Percentiles rank a stretch among this genome's conserved stretches.
Evolutionary conservation across 2,888 invertebrate genomes (phyloP).

Genomic region (Andrena haemorrhoa): DNA sequence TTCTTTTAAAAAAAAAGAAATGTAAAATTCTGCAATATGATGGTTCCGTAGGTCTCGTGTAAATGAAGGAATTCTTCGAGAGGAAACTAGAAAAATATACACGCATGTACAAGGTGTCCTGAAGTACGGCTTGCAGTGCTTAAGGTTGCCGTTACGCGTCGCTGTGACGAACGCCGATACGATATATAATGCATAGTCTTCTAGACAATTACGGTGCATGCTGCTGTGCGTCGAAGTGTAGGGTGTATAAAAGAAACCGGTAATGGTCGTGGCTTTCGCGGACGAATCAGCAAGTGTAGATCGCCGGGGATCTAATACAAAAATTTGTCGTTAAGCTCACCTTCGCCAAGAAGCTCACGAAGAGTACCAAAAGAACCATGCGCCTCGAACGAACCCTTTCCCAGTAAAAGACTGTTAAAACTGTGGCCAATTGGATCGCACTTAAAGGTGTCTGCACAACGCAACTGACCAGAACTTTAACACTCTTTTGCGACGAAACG

Average conservation of each 20-base stretch:
- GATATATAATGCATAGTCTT: conserved; percentile 29
- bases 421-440: no score
- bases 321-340: no score
- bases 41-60: background rate
- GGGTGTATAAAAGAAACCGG: conserved; percentile 38
- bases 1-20: no score
- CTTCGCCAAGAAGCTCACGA: no score
- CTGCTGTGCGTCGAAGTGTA: conserved; percentile 67
- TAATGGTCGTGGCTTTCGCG: background rate
- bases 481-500: no score
- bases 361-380: no score
- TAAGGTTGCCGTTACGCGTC: conserved; percentile 47
- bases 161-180: conserved; percentile 52
- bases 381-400: no score
- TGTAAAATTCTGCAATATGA: conserved; percentile 1
- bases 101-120: conserved; percentile 66
- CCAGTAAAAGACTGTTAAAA: no score
- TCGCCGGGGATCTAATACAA: no score
- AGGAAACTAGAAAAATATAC: conserved; percentile 74
- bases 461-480: no score
- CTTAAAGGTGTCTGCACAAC: no score
- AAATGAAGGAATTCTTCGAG: conserved; percentile 31
- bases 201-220: conserved; percentile 58
- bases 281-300: conserved; percentile 5
- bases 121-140: conserved; percentile 66